Evolutionary conservation across 2,888 invertebrate species (phyloP), one percentile per base, ranked within the genome.

Genomic region (Amphipoea lucens): DNA sequence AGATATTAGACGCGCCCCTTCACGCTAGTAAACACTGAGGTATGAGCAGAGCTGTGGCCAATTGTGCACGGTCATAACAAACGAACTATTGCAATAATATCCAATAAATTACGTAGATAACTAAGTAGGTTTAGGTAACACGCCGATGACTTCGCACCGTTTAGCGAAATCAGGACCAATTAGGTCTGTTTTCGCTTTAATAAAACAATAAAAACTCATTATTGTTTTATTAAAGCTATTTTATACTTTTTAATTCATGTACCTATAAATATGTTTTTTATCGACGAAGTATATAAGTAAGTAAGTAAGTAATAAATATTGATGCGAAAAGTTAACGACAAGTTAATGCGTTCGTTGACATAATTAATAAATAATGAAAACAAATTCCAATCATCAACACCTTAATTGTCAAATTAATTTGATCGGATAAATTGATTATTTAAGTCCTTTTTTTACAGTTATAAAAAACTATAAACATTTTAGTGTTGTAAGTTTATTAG

Each of bases 1-100:
- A 86, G 76, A 29, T 42, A 74, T 85, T 84, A 65, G 84, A 60
- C 69, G 45, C 65, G 73, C 73, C 54, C 20, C 87, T 87, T 80
- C 84, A 77, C 80, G 85, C 80, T 62, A n/a, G 45, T 45, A 67
- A 79, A 79, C 65, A 68, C 51, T 23, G 14, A 68, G 76, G 71
- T 54, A 45, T 79, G 65, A 71, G 74, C 72, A 87, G 71, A 78
- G 42, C 70, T 74, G 84, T 72, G 51, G 6, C 69, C 68, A 80
- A 88, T 87, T 54, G 74, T 42, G 62, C 70, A 84, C 75, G 77
- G 74, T 67, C 67, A 54, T 29, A 66, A 60, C 42, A n/a, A 82
- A 66, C 23, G 36, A 74, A 66, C 4, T 17, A 51, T 84, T 63
- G 63, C 63, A 66, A 54, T 82, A 23, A 42, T 3, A 48, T 36